Base-by-base conservation (phyloP, 2,888 invertebrate genomes). In the Hipparchia semele region DNA sequence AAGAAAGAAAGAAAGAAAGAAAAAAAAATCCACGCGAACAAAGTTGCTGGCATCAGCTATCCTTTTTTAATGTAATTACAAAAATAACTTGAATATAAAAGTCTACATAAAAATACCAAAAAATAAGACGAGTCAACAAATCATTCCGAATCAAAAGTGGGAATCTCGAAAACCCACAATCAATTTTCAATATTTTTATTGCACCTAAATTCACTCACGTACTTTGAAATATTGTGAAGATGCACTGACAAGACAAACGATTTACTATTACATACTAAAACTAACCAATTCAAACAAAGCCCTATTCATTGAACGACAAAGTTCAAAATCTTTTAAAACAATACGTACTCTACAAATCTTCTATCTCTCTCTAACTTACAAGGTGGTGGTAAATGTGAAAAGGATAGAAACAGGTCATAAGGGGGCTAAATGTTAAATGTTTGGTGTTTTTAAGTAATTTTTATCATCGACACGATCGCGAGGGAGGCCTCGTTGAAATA, bases 361-460 rank as follows among this genome's bases (percentile, higher is more conserved):
- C 76, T 77, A 70, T 83, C 82, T 80, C 82, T 75, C 76, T 85
- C 82, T 78, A 77, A 78, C 76, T 71, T 80, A 73, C 7, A 53
- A 54, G 68, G 68, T 66, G 61, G 75, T 53, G 67, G 66, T 69
- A 67, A 62, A 88, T 73, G 82, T 56, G 85, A 90, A 75, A 80
- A 84, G 80, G 90, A 91, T 70, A 78, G 82, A 58, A 70, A 74
- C 81, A 80, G 84, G 86, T 84, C 86, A 80, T 77, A 77, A 84
- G 82, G 87, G 87, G 88, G 86, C 89, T 86, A 79, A 79, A 88
- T 87, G 91, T 90, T 91, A 91, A 92, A 92, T 91, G 91, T 88
- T 89, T 90, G 90, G 91, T 91, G 92, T 91, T 92, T 69, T 91
- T 93, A 92, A 93, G 92, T 93, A 92, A 92, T 92, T 92, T 92